Evolutionary conservation across 2,888 invertebrate genomes (phyloP), one percentile per base, ranked within the genome.

Genomic region (Caenorhabditis sp.): DNA sequence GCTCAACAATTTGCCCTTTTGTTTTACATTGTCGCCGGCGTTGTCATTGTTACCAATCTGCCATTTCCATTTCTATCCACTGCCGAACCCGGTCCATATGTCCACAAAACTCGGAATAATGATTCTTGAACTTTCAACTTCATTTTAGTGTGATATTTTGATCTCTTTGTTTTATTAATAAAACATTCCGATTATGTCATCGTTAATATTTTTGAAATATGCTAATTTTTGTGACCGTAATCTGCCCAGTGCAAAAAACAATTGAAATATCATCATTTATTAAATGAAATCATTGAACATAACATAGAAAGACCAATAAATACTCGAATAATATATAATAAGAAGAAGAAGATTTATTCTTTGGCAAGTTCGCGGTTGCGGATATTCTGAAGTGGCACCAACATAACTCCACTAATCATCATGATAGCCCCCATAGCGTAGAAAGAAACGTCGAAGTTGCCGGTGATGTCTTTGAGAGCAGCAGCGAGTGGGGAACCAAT

Each of bases 361-460:
- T 63, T 25, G 43, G 21, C 20, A 52, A 23, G 21, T 88, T 95
- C 95, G 93, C 94, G 93, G 61, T 89, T 90, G 85, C 93, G 93
- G 72, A 96, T 90, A 86, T 89, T 91, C 85, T 92, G 91, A 20
- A 96, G 89, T 0, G 95, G 95, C 87, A 93, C 93, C 88, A 94
- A 93, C 88, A 96, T 92, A 38, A 95, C 88, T 0, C 94, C 95
- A 0, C 95, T 95, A 1, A 93, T 83, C 10, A 94, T 90, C 63
- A 96, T 92, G 79, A 95, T 90, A 8, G 91, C 90, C n/a, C 95
- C 95, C 57, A 95, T 93, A 26, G 94, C 91, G 88, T 93, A 93
- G 90, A 95, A 95, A 0, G 94, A 92, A 23, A 91, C 90, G 83
- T 93, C 92, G 89, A 92, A 95, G 85, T 91, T 92, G 0, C 91